These are phyloP conservation scores for Apteryx owenii DNA, from an alignment of 2,113 vertebrate genomes.

Conservation along the genomic window DNA sequence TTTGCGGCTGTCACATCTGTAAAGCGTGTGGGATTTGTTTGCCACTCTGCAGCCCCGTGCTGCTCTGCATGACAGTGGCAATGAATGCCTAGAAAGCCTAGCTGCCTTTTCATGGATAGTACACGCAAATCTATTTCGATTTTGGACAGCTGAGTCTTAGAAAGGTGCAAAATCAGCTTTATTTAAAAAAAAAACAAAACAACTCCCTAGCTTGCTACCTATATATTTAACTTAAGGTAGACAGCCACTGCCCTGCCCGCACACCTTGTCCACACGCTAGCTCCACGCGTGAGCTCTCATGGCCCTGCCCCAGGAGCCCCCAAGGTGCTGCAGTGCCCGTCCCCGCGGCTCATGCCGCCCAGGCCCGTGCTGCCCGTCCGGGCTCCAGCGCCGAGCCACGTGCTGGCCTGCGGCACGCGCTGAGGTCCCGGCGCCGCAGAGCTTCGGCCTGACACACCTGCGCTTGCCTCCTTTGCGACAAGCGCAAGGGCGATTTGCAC, in stretches of 20 bases:
- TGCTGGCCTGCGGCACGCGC: fast-evolving
- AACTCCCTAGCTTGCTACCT: not conserved
- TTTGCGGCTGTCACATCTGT: not conserved
- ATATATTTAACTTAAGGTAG: not conserved
- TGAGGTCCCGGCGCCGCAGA: not conserved
- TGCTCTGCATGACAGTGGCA: not conserved
- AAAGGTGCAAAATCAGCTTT: not conserved
- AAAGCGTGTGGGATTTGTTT: not conserved
- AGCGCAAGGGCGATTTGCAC: fast-evolving
- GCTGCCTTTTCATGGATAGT: not conserved
- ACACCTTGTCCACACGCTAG: not conserved
- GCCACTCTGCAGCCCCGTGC: not conserved
- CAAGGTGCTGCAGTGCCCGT: too few species aligned
- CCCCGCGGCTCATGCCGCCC: too few species aligned
- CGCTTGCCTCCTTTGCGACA: not conserved
- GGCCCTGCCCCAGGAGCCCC: too few species aligned
- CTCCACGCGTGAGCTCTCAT: too few species aligned
- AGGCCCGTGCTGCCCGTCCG: too few species aligned
- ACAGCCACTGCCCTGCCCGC: not conserved
- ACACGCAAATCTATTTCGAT: not conserved
- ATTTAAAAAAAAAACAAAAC: not conserved
- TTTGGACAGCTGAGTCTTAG: not conserved
- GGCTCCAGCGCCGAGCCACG: not conserved
- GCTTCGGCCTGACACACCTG: not conserved
- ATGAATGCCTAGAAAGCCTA: not conserved